Conservation (phyloP, 2,113 vertebrate species). For the Zosterops lateralis region DNA sequence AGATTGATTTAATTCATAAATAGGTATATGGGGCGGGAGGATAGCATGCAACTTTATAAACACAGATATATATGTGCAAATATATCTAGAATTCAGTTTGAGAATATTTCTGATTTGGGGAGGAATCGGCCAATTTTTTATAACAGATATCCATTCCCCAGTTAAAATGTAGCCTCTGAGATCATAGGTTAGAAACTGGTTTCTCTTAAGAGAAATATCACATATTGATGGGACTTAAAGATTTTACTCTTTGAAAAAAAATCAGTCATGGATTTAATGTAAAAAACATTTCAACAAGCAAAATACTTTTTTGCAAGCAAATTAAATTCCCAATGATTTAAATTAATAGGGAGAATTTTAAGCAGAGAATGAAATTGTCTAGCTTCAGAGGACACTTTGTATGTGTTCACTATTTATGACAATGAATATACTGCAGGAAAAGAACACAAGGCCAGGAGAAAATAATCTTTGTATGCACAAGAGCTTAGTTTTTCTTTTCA, state of each 20-base stretch:
- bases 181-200: not conserved
- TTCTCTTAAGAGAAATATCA: not conserved
- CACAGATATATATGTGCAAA: not conserved
- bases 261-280: not conserved
- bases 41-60: not conserved
- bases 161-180: not conserved
- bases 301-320: not conserved
- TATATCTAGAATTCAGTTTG: not conserved
- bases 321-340: not conserved
- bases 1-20: not conserved
- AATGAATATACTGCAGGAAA: not conserved
- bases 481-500: not conserved
- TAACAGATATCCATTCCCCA: not conserved
- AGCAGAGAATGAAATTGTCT: not conserved
- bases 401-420: not conserved
- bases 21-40: not conserved
- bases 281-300: not conserved
- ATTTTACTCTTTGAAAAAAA: not conserved
- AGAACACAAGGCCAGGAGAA: not conserved
- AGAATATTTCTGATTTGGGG: not conserved
- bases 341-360: not conserved
- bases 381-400: not conserved
- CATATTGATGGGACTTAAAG: not conserved
- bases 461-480: not conserved
- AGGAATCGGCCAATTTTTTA: not conserved